Evolutionary conservation across 1,140 invertebrate species (phyloP).

Genomic region (Teleopsis dalmanni): DNA sequence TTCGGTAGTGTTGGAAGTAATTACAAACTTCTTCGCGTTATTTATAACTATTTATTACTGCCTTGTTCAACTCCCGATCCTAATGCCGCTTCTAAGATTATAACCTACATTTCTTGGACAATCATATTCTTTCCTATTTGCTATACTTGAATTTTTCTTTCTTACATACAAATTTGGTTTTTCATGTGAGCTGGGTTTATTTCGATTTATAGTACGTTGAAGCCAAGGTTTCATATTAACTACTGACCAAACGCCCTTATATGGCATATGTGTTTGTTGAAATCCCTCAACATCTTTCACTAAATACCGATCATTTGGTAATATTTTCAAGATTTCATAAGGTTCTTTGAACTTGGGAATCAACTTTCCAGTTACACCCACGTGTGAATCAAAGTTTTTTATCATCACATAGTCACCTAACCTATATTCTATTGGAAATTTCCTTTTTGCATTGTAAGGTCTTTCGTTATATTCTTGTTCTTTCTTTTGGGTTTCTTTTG

Average conservation of each 20-base stretch:
- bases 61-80: no score
- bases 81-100: no score
- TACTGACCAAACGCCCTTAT: slow-evolving; percentile 6
- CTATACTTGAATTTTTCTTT: no score
- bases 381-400: slow-evolving; percentile 4
- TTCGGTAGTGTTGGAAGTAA: no score
- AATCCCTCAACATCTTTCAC: slow-evolving; percentile 10
- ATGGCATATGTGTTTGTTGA: slow-evolving; percentile 6
- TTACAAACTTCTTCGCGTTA: no score
- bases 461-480: background rate
- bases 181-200: no score
- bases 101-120: no score
- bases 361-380: background rate
- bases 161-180: no score
- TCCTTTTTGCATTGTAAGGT: background rate
- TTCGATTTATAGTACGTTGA: no score
- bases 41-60: no score
- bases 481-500: background rate
- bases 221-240: slow-evolving; percentile 5
- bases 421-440: background rate
- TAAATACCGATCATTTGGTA: slow-evolving; percentile 6
- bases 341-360: slow-evolving; percentile 12
- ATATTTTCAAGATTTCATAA: slow-evolving; percentile 5
- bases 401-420: slow-evolving; percentile 6
- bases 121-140: no score